A percentile compares a stretch with the other conserved stretches of the same genome.
Evolutionary conservation across 2,888 invertebrate species (phyloP).

Genomic region (Laspeyria flexula): DNA sequence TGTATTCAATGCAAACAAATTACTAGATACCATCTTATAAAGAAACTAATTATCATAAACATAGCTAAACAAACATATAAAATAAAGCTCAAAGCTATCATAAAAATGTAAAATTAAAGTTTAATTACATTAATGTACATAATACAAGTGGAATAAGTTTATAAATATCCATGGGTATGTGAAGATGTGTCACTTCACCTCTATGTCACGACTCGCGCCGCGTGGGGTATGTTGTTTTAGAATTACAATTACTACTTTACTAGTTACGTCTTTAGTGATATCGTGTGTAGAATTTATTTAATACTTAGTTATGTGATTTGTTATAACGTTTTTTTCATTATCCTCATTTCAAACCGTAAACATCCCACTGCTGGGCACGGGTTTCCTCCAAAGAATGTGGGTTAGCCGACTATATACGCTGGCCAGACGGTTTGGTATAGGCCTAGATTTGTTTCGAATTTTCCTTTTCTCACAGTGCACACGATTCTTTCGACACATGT

Average conservation of each 20-base stretch:
- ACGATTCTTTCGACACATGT: no score
- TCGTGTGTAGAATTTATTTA: slow-evolving; percentile 32
- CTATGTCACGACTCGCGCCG: slow-evolving; percentile 28
- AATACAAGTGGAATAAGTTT: slow-evolving; percentile 4
- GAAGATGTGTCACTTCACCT: slow-evolving; percentile 33
- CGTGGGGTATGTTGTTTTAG: slow-evolving; percentile 40
- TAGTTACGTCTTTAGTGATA: slow-evolving; percentile 16
- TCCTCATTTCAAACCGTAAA: no score
- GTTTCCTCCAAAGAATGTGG: no score
- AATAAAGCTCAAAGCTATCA: background rate
- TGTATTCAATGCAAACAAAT: background rate
- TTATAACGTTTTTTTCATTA: slow-evolving; percentile 5
- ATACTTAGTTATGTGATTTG: slow-evolving; percentile 13
- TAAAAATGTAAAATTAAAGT: slow-evolving; percentile 5
- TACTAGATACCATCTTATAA: background rate
- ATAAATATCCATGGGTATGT: slow-evolving; percentile 21
- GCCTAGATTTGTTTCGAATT: no score
- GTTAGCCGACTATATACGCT: no score
- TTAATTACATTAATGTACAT: slow-evolving; percentile 15
- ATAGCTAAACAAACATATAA: background rate
- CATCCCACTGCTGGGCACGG: no score
- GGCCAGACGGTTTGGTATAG: no score
- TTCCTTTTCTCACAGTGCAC: no score
- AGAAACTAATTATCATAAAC: background rate
- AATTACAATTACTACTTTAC: slow-evolving; percentile 35